Conservation (phyloP, 1,140 invertebrate genomes). For the Ephestia elutella region DNA sequence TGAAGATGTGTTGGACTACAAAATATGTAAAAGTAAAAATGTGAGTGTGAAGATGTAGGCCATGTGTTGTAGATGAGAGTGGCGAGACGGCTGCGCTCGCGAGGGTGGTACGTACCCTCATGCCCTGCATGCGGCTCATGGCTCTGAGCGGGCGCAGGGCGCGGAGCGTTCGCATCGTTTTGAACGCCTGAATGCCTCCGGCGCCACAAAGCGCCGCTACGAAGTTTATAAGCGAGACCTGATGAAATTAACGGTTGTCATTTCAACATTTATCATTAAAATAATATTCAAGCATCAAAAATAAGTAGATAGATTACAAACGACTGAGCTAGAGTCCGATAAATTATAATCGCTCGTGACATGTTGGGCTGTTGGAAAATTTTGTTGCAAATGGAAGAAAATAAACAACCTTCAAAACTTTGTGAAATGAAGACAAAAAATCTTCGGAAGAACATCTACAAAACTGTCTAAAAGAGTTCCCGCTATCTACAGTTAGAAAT, state of each 20-base stretch:
- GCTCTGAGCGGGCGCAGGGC: conserved; percentile 95
- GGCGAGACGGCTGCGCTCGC: conserved; percentile 28
- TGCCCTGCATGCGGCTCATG: conserved; percentile 98
- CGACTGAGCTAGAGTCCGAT: background rate
- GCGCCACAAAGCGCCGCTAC: conserved; percentile 93
- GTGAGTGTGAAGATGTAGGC: conserved; percentile 26
- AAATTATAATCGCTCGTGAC: conserved; percentile 11
- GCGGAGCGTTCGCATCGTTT: conserved; percentile 97
- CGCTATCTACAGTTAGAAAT: background rate
- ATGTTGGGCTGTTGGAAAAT: background rate
- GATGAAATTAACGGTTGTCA: conserved; percentile 68
- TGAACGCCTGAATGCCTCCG: conserved; percentile 97
- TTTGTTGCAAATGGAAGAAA: background rate
- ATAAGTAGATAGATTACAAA: background rate
- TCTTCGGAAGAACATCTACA: background rate
- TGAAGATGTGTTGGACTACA: conserved; percentile 9
- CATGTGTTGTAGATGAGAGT: conserved; percentile 28
- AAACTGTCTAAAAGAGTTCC: background rate
- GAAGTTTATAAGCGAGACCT: conserved; percentile 98
- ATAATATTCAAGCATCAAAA: background rate
- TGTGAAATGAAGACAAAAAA: background rate
- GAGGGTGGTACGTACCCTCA: conserved; percentile 88
- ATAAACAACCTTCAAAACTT: background rate
- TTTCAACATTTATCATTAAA: conserved; percentile 18
- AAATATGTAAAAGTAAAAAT: conserved; percentile 21